A percentile compares a stretch with the other conserved stretches of the same genome.
phyloP scores from a whole-genome alignment of 2,797 vertebrate species.

The Oreonectes daqikongensis region DNA sequence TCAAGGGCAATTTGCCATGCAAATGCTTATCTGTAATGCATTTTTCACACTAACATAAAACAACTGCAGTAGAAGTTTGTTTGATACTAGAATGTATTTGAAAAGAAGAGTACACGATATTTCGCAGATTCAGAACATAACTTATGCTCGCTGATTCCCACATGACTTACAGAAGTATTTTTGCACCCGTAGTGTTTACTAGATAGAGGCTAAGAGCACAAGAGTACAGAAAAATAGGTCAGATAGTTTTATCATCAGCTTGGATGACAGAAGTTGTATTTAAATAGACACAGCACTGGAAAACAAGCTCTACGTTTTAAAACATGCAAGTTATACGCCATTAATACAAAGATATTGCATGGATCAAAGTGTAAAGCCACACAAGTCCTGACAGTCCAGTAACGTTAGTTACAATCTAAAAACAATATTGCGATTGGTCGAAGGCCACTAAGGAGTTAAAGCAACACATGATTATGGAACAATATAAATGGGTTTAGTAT shows the following conservation, averaged over 20 bases:
- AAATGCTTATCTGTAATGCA: background rate
- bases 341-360: background rate
- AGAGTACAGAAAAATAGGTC: slow-evolving; percentile 1
- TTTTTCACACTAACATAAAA: background rate
- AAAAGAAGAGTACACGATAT: background rate
- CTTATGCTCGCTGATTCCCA: no score
- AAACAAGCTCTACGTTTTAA: background rate
- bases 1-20: background rate
- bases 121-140: background rate
- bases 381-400: background rate
- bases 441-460: background rate
- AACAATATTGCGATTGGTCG: background rate
- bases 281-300: slow-evolving; percentile 10
- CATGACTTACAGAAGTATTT: background rate
- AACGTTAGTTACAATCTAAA: background rate
- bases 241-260: background rate
- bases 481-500: background rate
- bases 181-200: background rate
- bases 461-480: background rate
- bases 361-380: slow-evolving; percentile 7
- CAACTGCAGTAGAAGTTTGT: background rate
- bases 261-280: background rate
- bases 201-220: background rate
- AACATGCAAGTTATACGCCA: background rate
- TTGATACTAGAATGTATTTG: background rate